phyloP scores from a whole-genome alignment of 2,888 invertebrate genomes.

The Thumatha senex region DNA sequence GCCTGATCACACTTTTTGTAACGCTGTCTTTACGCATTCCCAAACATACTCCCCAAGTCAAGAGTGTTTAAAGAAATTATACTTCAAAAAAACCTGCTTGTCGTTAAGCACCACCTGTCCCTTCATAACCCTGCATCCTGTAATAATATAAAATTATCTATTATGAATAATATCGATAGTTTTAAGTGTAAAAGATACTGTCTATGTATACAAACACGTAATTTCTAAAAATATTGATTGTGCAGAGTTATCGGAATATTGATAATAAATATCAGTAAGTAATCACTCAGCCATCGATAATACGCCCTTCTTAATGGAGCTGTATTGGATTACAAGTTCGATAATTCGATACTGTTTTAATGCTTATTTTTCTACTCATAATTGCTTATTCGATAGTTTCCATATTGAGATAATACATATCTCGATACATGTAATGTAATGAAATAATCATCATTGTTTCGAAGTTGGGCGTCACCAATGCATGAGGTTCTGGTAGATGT shows the following conservation, averaged over 20 bases:
- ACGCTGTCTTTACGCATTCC: too few species aligned
- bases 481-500: too few species aligned
- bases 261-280: conserved; percentile 15
- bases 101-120: not conserved
- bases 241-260: conserved; percentile 16
- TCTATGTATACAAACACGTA: conserved; percentile 10
- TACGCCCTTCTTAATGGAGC: conserved; percentile 27
- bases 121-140: too few species aligned
- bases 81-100: too few species aligned
- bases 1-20: too few species aligned
- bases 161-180: conserved; percentile 13
- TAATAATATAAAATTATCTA: too few species aligned
- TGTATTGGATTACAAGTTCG: not conserved
- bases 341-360: not conserved
- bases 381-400: too few species aligned
- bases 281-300: not conserved
- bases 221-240: conserved; percentile 32
- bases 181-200: conserved; percentile 24
- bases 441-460: too few species aligned
- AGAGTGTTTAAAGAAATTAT: too few species aligned
- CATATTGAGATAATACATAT: not conserved
- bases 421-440: too few species aligned
- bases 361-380: not conserved
- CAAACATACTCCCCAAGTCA: too few species aligned
- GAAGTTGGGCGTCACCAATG: too few species aligned